These are phyloP conservation scores for Diuraphis noxia DNA, from an alignment of 1,140 invertebrate species.

Conservation along the genomic window DNA sequence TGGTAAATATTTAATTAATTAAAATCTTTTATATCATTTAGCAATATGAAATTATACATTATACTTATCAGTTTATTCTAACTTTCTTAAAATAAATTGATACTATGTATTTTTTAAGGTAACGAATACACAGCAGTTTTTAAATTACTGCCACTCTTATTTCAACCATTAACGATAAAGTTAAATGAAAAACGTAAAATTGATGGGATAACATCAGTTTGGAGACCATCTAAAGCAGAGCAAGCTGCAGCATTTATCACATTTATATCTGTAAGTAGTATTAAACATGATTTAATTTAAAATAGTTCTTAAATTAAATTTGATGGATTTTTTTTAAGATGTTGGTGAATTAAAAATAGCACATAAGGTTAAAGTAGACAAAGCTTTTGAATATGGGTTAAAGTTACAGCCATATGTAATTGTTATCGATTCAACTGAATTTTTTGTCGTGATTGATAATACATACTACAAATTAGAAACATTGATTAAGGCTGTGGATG, in stretches of 20 bases:
- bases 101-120: background rate
- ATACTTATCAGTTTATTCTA: background rate
- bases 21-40: background rate
- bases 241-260: background rate
- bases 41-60: background rate
- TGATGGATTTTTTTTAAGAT: background rate
- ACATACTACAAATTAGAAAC: background rate
- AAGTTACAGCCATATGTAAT: background rate
- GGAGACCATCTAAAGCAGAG: background rate
- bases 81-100: no score
- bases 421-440: background rate
- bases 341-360: background rate
- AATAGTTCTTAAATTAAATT: background rate
- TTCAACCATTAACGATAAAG: background rate
- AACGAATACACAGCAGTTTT: background rate
- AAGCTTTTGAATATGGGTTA: background rate
- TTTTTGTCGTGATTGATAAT: background rate
- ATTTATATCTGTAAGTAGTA: background rate
- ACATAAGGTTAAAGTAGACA: background rate
- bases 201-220: background rate
- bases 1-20: background rate
- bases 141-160: background rate
- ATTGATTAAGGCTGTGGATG: background rate
- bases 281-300: background rate
- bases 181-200: background rate